Evolutionary conservation across 2,113 vertebrate genomes (phyloP).

Genomic region (Seriola quinqueradiata): DNA sequence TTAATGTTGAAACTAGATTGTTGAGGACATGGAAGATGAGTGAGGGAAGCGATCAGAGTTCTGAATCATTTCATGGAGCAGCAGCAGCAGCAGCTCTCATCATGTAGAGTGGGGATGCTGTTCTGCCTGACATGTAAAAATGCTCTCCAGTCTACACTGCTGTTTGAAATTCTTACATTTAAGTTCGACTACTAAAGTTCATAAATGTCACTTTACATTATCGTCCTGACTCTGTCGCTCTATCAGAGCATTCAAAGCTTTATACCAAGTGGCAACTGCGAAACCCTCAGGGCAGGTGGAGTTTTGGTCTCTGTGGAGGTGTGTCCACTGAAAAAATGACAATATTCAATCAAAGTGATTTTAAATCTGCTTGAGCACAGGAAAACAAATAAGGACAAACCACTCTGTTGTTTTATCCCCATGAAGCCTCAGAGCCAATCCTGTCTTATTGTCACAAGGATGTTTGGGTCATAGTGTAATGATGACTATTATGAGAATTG

Average conservation of each 20-base stretch:
- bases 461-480: slow-evolving; percentile 19
- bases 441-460: slow-evolving; percentile 28
- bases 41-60: background rate
- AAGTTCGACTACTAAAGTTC: background rate
- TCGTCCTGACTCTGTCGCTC: too few relatives aligned
- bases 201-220: background rate
- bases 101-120: background rate
- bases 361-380: slow-evolving; percentile 10
- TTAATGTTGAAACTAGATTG: slow-evolving; percentile 9
- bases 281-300: background rate
- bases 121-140: background rate
- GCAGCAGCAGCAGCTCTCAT: background rate
- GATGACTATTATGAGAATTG: slow-evolving; percentile 20
- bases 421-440: slow-evolving; percentile 25
- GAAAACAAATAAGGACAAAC: slow-evolving; percentile 24
- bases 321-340: background rate
- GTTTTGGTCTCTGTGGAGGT: background rate
- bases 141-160: rapidly evolving
- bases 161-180: background rate
- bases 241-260: background rate
- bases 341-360: background rate
- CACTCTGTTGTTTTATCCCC: slow-evolving; percentile 23
- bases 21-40: background rate
- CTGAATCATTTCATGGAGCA: background rate
- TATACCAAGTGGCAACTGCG: background rate